Percentiles rank a stretch among this genome's conserved stretches.
Conservation (phyloP, 1,140 invertebrate genomes). For the Steinernema feltiae region DNA sequence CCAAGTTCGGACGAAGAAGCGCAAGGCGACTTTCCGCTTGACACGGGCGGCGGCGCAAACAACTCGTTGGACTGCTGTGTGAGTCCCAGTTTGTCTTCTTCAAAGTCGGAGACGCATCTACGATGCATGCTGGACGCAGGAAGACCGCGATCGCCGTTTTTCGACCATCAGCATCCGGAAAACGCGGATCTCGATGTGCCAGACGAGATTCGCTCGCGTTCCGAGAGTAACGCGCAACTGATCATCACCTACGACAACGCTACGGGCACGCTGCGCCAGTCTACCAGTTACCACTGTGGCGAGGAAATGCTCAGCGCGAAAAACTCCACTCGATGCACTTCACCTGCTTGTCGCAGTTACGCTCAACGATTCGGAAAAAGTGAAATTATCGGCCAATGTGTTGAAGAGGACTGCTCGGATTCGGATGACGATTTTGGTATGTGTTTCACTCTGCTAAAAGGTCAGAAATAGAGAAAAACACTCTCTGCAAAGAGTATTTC, state of each 20-base stretch:
- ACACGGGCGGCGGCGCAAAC: not conserved
- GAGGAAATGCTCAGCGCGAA: not conserved
- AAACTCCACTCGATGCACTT: not conserved
- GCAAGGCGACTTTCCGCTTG: conserved; percentile 4
- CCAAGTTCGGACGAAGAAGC: conserved; percentile 11
- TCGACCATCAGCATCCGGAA: conserved; percentile 6
- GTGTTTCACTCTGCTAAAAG: not conserved
- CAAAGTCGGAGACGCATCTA: conserved; percentile 8
- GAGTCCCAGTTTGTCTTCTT: not conserved
- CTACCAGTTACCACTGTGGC: not conserved
- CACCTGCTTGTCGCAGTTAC: not conserved
- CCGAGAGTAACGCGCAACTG: not conserved
- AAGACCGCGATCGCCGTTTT: not conserved
- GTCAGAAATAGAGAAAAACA: not conserved
- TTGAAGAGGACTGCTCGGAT: not conserved
- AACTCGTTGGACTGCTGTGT: not conserved
- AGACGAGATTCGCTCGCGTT: not conserved
- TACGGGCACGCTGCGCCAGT: not conserved
- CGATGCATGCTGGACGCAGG: conserved; percentile 1
- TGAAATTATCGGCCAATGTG: not conserved
- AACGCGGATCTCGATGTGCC: conserved; percentile 1
- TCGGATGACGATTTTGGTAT: not conserved
- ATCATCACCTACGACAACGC: not conserved
- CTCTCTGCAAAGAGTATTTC: no score
- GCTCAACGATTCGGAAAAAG: not conserved